Conservation (phyloP, 2,113 vertebrate species). For the Phrynocephalus versicolor region DNA sequence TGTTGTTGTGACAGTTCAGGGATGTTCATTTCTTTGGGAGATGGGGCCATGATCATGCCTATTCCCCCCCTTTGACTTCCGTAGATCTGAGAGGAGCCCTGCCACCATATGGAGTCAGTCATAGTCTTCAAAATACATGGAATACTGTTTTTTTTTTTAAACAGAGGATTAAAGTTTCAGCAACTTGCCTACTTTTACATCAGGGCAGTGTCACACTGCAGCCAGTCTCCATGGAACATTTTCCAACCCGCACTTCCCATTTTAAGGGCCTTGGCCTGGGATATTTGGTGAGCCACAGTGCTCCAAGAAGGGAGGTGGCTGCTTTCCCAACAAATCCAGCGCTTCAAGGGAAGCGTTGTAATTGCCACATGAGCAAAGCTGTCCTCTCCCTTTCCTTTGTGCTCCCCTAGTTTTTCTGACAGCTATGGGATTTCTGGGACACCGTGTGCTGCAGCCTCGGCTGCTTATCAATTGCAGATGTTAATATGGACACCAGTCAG, state of each 20-base stretch:
- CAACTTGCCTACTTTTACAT: not conserved
- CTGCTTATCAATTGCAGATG: not conserved
- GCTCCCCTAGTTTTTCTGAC: not conserved
- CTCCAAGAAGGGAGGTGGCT: not conserved
- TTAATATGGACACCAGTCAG: not conserved
- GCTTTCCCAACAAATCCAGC: not conserved
- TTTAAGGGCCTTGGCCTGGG: not conserved
- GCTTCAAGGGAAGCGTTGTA: not conserved
- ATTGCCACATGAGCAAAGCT: not conserved
- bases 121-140: no score
- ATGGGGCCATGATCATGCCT: no score
- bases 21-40: not conserved
- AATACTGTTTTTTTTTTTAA: not conserved
- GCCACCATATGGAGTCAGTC: not conserved
- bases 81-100: not conserved
- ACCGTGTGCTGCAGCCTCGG: not conserved
- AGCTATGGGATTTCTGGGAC: not conserved
- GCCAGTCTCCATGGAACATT: not conserved
- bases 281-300: not conserved
- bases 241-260: not conserved
- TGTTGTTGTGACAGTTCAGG: not conserved
- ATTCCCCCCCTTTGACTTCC: no score
- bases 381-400: not conserved
- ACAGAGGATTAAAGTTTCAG: not conserved
- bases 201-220: not conserved